phyloP scores from a whole-genome alignment of 2,888 invertebrate genomes.

The Latrodectus elegans region DNA sequence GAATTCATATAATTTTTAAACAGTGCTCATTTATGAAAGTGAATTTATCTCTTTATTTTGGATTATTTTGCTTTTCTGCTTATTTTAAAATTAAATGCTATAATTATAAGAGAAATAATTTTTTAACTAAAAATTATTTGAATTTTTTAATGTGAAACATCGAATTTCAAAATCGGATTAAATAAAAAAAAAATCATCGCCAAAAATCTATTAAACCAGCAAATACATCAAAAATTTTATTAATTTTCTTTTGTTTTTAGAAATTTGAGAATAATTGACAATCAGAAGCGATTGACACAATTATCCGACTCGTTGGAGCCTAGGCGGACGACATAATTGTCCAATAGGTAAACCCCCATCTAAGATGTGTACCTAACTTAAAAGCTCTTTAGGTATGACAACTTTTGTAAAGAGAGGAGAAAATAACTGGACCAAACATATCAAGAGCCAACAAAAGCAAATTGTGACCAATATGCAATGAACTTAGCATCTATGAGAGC shows the following conservation, averaged over 20 bases:
- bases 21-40: too few relatives aligned
- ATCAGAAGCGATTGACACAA: slow-evolving; percentile 84
- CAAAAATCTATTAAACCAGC: not conserved
- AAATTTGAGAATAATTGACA: slow-evolving; percentile 85
- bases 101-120: too few relatives aligned
- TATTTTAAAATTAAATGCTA: too few relatives aligned
- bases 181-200: not conserved
- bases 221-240: not conserved
- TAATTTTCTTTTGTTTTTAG: slow-evolving; percentile 72
- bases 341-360: not conserved
- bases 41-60: too few relatives aligned
- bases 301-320: slow-evolving; percentile 86
- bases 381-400: not conserved
- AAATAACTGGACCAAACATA: not conserved
- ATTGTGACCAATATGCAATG: too few relatives aligned
- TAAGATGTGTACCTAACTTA: not conserved
- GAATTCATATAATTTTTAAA: too few relatives aligned
- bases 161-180: too few relatives aligned
- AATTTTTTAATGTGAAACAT: too few relatives aligned
- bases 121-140: too few relatives aligned
- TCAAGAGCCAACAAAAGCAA: too few relatives aligned
- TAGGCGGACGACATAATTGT: slow-evolving; percentile 70
- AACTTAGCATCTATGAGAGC: too few relatives aligned
- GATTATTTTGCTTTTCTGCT: too few relatives aligned
- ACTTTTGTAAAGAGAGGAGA: not conserved